Percentiles rank a stretch among this genome's conserved stretches.
These are phyloP conservation scores for Plecturocebus donacophilus DNA, from an alignment of 2,113 vertebrate genomes.

Conservation along the genomic window DNA sequence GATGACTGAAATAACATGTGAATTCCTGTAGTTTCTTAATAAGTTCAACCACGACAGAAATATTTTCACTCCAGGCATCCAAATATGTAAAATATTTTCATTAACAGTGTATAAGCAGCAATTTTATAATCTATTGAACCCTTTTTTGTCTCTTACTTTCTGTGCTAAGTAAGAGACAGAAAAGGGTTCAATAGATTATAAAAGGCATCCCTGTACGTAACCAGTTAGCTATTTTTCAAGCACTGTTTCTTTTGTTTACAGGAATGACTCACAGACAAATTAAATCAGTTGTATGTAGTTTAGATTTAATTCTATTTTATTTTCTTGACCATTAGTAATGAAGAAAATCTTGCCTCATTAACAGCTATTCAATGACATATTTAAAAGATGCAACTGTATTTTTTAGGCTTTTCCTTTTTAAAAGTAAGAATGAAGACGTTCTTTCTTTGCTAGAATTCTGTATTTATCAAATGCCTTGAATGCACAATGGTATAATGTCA, in stretches of 20 bases:
- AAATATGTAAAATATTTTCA: background rate
- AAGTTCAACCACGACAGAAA: background rate
- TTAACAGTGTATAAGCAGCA: background rate
- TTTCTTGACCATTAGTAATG: background rate
- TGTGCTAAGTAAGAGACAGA: background rate
- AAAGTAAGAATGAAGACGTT: background rate
- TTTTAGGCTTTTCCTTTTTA: background rate
- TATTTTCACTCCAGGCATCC: background rate
- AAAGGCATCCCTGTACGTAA: background rate
- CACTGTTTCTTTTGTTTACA: background rate
- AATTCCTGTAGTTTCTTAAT: background rate
- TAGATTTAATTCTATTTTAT: background rate
- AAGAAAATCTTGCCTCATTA: conserved; percentile 22
- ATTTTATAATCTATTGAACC: background rate
- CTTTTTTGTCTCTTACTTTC: too few species aligned
- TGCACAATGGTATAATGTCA: background rate
- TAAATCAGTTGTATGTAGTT: background rate
- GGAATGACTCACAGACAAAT: background rate
- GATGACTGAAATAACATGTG: background rate
- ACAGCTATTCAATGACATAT: background rate
- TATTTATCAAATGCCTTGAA: conserved; percentile 41
- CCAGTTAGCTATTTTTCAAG: background rate
- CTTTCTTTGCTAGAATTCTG: background rate
- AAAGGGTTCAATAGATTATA: background rate
- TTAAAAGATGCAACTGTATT: conserved; percentile 11